These are phyloP conservation scores for Ectropis grisescens DNA, from an alignment of 1,140 invertebrate genomes.

Conservation along the genomic window DNA sequence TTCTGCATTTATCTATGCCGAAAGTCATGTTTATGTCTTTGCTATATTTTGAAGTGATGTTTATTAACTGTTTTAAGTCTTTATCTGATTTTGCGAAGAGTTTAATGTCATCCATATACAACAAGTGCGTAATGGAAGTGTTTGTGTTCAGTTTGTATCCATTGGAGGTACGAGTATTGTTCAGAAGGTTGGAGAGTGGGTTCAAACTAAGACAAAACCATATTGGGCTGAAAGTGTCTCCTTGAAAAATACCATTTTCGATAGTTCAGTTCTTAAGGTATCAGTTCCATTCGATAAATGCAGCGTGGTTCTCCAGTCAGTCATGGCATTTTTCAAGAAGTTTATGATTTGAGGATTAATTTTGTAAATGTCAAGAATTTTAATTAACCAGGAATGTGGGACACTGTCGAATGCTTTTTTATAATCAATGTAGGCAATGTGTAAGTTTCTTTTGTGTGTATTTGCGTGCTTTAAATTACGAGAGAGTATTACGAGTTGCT, in stretches of 20 bases:
- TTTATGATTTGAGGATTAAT: background rate
- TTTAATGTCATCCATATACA: slow-evolving; percentile 14
- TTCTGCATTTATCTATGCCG: slow-evolving; percentile 15
- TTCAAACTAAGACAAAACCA: background rate
- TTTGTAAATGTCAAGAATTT: slow-evolving; percentile 1
- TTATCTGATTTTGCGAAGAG: slow-evolving; percentile 3
- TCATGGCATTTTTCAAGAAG: slow-evolving; percentile 1
- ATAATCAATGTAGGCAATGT: slow-evolving; percentile 1
- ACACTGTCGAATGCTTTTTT: slow-evolving; percentile 5
- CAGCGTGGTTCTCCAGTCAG: background rate
- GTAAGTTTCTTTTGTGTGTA: background rate
- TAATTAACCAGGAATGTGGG: slow-evolving; percentile 1
- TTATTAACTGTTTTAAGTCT: slow-evolving; percentile 1
- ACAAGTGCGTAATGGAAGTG: slow-evolving; percentile 4
- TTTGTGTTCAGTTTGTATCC: slow-evolving; percentile 3
- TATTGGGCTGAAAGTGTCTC: background rate
- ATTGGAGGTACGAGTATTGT: background rate
- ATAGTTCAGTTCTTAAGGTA: background rate
- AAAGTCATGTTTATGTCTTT: slow-evolving; percentile 13
- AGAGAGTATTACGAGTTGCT: slow-evolving; percentile 2
- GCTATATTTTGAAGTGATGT: slow-evolving; percentile 5
- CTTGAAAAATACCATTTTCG: background rate
- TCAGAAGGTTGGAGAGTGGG: background rate
- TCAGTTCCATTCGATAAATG: background rate
- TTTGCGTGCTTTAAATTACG: background rate